These are phyloP conservation scores for Drosophila paulistorum DNA, from an alignment of 1,140 invertebrate genomes.

Conservation along the genomic window DNA sequence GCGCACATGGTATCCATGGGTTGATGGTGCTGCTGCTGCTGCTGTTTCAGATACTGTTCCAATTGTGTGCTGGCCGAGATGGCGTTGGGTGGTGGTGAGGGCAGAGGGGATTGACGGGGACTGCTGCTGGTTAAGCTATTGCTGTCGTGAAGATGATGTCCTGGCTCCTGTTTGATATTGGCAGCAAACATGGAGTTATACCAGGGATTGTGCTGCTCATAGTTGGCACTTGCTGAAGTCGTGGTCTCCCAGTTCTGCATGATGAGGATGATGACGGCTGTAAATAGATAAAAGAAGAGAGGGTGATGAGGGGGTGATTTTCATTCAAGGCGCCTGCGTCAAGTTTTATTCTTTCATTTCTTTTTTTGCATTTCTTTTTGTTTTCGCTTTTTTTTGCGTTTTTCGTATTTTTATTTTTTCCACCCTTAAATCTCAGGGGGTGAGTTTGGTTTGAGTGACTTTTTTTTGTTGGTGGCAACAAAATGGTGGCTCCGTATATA, in stretches of 20 bases:
- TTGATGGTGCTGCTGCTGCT: conserved; percentile 56
- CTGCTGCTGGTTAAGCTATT: conserved; percentile 58
- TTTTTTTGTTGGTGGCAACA: conserved; percentile 44
- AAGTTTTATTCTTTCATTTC: conserved; percentile 51
- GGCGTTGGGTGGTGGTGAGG: conserved; percentile 31
- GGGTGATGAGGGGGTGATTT: conserved; percentile 24
- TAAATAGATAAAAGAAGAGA: conserved; percentile 20
- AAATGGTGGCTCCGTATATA: conserved; percentile 31
- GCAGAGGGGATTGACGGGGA: conserved; percentile 59
- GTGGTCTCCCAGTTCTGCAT: conserved; percentile 83
- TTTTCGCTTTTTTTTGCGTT: conserved; percentile 25
- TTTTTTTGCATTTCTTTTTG: conserved; percentile 23
- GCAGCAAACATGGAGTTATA: conserved; percentile 77
- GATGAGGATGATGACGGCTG: conserved; percentile 53
- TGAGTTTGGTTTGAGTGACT: conserved; percentile 61
- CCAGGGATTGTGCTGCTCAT: conserved; percentile 80
- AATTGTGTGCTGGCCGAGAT: conserved; percentile 48
- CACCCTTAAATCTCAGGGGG: conserved; percentile 62
- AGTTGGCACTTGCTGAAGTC: conserved; percentile 64
- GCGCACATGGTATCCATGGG: conserved; percentile 72
- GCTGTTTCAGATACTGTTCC: conserved; percentile 74
- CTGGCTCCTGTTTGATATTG: conserved; percentile 77
- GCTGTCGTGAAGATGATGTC: conserved; percentile 46
- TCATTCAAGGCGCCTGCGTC: conserved; percentile 65
- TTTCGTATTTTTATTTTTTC: conserved; percentile 53